Evolutionary conservation across 1,140 invertebrate genomes (phyloP), one percentile per base, ranked within the genome.

Genomic region (Paracyclopina nana): DNA sequence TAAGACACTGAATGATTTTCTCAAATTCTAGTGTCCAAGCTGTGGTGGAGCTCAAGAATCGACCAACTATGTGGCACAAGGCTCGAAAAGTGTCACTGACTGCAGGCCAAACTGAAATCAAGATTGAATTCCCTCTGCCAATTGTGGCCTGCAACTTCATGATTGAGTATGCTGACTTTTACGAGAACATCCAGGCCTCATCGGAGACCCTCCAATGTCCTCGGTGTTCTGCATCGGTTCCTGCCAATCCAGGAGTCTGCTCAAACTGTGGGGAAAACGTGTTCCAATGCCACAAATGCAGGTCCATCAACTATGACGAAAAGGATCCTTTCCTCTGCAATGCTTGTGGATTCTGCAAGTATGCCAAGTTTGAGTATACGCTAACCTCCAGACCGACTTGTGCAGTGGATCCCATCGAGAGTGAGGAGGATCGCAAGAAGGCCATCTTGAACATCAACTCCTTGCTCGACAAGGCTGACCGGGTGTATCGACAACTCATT

Each of bases 291-390:
- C 62, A 62, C 43, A 60, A 60, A 40, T 63, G 49, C 60, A 75
- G 80, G 12, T 85, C 91, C 0, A 98, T 97, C 55, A 97, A 97
- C 67, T 97, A 98, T 67, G 92, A 97, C 64, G 91, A 97, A 63
- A 94, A 95, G 63, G 92, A 97, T 71, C 92, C 92, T 1, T 97
- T 97, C 73, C 65, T 98, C 11, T 97, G 92, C 63, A 92, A 96
- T 66, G 82, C 88, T 6, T 98, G 92, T 68, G 92, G 92, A 1
- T 97, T 95, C 66, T 97, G 91, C 69, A 97, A 97, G 67, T 97
- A 97, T 67, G 92, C 91, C n/a, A 95, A 96, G 65, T 95, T 98
- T 64, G 92, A 97, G 67, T 91, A 72, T 50, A 87, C 82, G 8
- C 68, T 96, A 42, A 81, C 80, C 3, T 87, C 81, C 1, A 75